Conservation (phyloP, 2,888 invertebrate genomes). For the Coelinius sp. region DNA sequence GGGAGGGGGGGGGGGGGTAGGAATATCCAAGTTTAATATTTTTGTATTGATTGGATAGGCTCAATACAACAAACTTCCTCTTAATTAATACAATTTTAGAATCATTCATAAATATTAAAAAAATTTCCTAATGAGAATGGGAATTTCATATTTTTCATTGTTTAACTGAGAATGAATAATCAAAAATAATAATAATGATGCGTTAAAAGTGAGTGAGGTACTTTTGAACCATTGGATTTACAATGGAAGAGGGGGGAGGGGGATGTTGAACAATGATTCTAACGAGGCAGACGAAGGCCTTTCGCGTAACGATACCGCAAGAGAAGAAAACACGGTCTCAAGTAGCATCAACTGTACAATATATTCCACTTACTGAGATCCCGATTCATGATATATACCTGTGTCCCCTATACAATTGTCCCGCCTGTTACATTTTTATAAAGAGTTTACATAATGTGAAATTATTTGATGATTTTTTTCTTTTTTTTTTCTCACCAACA, state of each 20-base stretch:
- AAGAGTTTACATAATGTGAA: constrained; percentile 14
- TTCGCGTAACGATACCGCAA: neutral
- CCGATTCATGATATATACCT: neutral
- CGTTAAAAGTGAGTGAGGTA: neutral
- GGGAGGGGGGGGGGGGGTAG: too few relatives aligned
- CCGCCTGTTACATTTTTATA: constrained; percentile 20
- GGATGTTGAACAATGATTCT: constrained; percentile 13
- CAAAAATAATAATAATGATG: neutral
- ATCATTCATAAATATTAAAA: too few relatives aligned
- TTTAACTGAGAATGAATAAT: neutral
- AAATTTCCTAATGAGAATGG: too few relatives aligned
- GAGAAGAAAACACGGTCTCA: constrained; percentile 5
- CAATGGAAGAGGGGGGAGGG: neutral
- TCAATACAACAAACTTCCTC: too few relatives aligned
- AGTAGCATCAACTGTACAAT: neutral
- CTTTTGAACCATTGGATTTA: neutral
- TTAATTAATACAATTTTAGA: too few relatives aligned
- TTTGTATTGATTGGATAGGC: too few relatives aligned
- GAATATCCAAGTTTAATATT: constrained; percentile 7
- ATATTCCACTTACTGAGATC: neutral
- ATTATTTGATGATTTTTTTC: neutral
- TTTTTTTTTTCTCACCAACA: neutral
- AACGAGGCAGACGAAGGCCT: constrained; percentile 16
- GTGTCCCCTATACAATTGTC: neutral
- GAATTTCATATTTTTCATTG: neutral